Evolutionary conservation across 2,888 invertebrate genomes (phyloP).

Genomic region (Andrena praecox): DNA sequence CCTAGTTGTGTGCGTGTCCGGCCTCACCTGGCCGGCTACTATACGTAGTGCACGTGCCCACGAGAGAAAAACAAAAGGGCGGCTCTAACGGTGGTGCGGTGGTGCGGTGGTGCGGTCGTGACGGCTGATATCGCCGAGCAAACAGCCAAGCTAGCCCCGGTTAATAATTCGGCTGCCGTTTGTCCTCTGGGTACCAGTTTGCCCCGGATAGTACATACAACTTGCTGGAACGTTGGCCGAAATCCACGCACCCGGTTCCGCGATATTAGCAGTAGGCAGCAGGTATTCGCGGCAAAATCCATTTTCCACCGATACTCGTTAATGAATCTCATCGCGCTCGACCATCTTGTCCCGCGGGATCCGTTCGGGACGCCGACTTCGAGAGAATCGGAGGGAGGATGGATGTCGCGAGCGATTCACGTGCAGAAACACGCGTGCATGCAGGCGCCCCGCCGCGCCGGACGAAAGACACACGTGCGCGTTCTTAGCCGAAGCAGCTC

Average conservation of each 20-base stretch:
- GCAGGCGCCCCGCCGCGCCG: background rate
- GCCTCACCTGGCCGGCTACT: background rate
- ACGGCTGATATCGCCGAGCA: slow-evolving; percentile 9
- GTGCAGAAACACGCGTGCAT: slow-evolving; percentile 26
- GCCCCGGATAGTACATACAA: background rate
- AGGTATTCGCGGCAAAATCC: too few relatives aligned
- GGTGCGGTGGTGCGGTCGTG: background rate
- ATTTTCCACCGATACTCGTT: too few relatives aligned
- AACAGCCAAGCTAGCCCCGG: slow-evolving; percentile 11
- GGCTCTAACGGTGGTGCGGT: slow-evolving; percentile 3
- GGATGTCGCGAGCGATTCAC: background rate
- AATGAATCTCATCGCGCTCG: too few relatives aligned
- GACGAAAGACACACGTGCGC: slow-evolving; percentile 44
- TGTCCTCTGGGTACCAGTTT: slow-evolving; percentile 1
- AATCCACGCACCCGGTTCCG: background rate
- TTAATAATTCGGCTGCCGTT: slow-evolving; percentile 46
- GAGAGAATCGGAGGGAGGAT: background rate
- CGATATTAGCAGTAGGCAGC: slow-evolving; percentile 14
- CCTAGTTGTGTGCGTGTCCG: slow-evolving; percentile 21
- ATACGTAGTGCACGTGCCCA: slow-evolving; percentile 38
- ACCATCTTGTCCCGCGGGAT: too few relatives aligned
- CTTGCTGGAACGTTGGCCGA: too few relatives aligned
- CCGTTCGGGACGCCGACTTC: too few relatives aligned
- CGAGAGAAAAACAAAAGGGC: slow-evolving; percentile 46
- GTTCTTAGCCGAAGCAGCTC: slow-evolving; percentile 41